Base-by-base conservation (phyloP, 2,888 invertebrate species). In the Gandaritis pyraliata region DNA sequence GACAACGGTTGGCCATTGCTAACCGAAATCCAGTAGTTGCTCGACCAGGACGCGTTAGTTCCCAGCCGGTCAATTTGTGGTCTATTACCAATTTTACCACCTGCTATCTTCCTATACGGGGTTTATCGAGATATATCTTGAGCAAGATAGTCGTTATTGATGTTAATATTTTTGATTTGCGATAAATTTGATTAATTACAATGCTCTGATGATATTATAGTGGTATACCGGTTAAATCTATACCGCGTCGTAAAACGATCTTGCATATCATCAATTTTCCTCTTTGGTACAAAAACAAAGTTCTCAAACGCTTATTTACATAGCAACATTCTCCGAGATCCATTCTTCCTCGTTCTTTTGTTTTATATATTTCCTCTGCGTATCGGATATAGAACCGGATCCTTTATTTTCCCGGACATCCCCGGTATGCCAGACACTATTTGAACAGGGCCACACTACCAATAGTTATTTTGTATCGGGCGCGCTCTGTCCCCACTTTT, bases 401-500 rank as follows among this genome's bases (percentile, higher is more conserved):
- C 38, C 45, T 53, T 46, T 58, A 55, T 55, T 53, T 53, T 53
- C 45, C 57, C 57, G 57, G 61, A 62, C 49, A 33, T 53, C 62
- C 30, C 62, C 49, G 30, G 53, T 39, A 39, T 45, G 50, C 38
- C 50, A 23, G 47, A 61, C 49, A 53, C 38, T 54, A 50, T 58
- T 54, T 62, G 36, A 30, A 59, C 48, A 50, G 49, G 45, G 33
- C 45, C 15, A 48, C 68, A 68, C 76, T 76, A 76, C 47, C 58
- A 52, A 55, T 78, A 69, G 70, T 64, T 68, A 66, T 74, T 77
- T 76, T 70, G 74, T 77, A 73, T 65, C 71, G 69, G 73, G 74
- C 71, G 71, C 72, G 69, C 70, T 65, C 55, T 71, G 60, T 64
- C 65, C 65, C 61, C 70, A 58, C 69, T 68, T 64, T 69, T 69